Base-by-base conservation (phyloP, 2,888 invertebrate species). In the Tachina fera region DNA sequence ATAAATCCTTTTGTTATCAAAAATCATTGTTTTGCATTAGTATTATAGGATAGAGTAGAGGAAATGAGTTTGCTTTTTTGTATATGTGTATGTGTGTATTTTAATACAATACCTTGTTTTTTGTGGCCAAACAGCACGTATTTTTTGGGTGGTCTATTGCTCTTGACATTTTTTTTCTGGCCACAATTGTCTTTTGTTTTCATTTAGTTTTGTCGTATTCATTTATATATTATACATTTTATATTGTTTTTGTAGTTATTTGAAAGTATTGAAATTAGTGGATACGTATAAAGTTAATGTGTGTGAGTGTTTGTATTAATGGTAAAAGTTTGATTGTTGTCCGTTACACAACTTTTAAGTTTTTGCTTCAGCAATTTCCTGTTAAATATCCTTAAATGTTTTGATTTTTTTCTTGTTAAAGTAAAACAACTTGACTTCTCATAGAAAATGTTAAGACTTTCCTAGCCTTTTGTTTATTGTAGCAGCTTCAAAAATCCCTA, bases 1-100 rank as follows among this genome's bases (percentile, higher is more conserved):
- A 84, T 84, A 84, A 84, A 84, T 84, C 74, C 75, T 63, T 60
- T 76, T 72, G 67, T 78, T 74, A 76, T 76, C 82, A 61, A 60
- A 31, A 67, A 60, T 60, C 39, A 80, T 47, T 39, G 58, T 71
- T 79, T 79, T 65, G 31, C 9, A 41, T 41, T 39, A 22, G 51
- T 16, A 41, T 47, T 53, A 76, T 16, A 31, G 31, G 13, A 6
- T 43, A 43, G 9, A 65, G 74, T 43, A 43, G 9, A 65, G 74
- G 51, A 75, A 49, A 49, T 60, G 31, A 19, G 14, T 13, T 19
- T 43, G 49, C 19, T 39, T 49, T 39, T 47, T n/a, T n/a, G n/a
- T n/a, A n/a, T n/a, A n/a, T 49, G 47, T 45, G 43, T 65, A 16
- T 63, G 31, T 43, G 61, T 9, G 16, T 53, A 53, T 76, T 58